Evolutionary conservation across 2,113 vertebrate genomes (phyloP), one percentile per base, ranked within the genome.

Genomic region (Macroglossus sobrinus): DNA sequence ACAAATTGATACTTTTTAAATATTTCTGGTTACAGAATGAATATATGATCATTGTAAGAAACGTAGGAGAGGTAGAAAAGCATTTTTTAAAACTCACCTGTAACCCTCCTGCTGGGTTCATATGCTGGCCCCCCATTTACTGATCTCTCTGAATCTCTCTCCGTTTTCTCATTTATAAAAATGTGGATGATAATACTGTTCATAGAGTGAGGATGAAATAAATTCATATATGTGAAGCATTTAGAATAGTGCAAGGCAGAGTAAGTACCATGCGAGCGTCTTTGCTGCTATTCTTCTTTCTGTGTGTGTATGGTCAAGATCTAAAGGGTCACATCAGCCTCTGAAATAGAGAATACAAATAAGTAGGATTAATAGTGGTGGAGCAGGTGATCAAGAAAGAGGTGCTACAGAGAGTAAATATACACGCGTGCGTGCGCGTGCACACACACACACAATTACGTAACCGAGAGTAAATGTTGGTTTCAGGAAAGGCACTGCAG

Each of bases 11-110:
- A 72, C 15, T 61, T 87, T 82, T 82, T 57, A 79, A 64, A 30
- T 38, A 80, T 96, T 92, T 55, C 61, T 38, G 38, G 7, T 76
- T 80, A 71, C 47, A 72, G 26, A 87, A 88, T 66, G 78, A 72
- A 91, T 69, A 28, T 12, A 18, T 93, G 35, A 71, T 45, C 22
- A 38, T 45, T 95, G 28, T 38, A 87, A 76, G 45, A 81, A 82
- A 81, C 64, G 18, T 57, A 40, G 38, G n/a, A 19, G 72, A 76
- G 93, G 38, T 68, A 53, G 50, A 76, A 89, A 85, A 93, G 35
- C 80, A 72, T 76, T 81, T 86, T 84, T 57, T 40, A 61, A 75
- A 69, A 33, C 35, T 74, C 16, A 4, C 6, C 12, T 53, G 3
- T 74, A 66, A 74, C 50, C 72, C 47, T 21, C 33, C 45, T 69